Conservation (phyloP, 2,888 invertebrate genomes). For the Hyalella azteca region DNA sequence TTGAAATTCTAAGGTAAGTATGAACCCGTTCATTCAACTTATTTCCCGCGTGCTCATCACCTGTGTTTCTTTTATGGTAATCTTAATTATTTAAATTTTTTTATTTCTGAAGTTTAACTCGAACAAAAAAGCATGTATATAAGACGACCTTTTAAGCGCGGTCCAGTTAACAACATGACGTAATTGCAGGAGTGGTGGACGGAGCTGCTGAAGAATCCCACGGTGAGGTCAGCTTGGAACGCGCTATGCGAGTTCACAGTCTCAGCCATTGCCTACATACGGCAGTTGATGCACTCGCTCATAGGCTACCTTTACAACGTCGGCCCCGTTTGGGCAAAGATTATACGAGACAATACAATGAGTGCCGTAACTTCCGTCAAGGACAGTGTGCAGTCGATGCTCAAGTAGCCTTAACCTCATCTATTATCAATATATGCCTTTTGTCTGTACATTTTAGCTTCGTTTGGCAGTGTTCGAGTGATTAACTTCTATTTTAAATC, state of each 20-base stretch:
- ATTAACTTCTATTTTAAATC: too few species aligned
- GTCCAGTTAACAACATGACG: too few species aligned
- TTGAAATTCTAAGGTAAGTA: too few species aligned
- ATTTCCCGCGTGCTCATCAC: too few species aligned
- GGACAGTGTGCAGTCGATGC: slow-evolving; percentile 27
- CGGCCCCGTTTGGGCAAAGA: slow-evolving; percentile 20
- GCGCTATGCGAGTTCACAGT: slow-evolving; percentile 6
- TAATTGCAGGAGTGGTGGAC: slow-evolving; percentile 8
- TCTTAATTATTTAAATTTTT: too few species aligned
- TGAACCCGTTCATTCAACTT: too few species aligned
- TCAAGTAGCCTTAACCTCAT: background rate
- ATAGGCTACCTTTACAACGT: background rate
- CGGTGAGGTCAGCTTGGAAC: slow-evolving; percentile 3
- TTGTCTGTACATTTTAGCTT: slow-evolving; percentile 13
- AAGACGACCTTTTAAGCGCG: too few species aligned
- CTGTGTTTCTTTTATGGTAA: too few species aligned
- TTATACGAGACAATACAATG: slow-evolving; percentile 11
- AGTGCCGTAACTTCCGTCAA: background rate
- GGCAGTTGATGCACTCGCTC: background rate
- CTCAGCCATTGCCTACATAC: background rate
- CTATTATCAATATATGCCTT: background rate
- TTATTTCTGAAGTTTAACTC: too few species aligned
- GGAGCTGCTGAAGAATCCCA: background rate
- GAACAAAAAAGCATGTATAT: too few species aligned
- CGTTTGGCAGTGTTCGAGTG: background rate